A percentile compares a stretch with the other conserved stretches of the same genome.
Conservation (phyloP, 2,888 invertebrate genomes). For the Tenthredo distinguenda region DNA sequence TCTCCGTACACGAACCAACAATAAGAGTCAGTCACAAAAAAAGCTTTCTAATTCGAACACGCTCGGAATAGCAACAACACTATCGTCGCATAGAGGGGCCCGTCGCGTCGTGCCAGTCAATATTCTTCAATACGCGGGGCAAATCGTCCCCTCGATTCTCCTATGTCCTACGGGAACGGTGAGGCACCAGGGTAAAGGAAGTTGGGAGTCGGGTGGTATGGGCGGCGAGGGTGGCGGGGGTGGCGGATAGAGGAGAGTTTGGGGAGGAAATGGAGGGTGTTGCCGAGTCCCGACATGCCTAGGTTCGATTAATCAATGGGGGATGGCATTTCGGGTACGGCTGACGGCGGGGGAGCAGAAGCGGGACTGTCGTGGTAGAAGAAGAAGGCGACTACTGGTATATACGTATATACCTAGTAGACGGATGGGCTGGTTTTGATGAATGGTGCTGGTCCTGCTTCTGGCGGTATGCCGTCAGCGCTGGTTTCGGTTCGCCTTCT, state of each 20-base stretch:
- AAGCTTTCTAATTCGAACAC: conserved; percentile 46
- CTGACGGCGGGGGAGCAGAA: conserved; percentile 51
- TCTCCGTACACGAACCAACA: conserved; percentile 28
- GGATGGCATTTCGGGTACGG: conserved; percentile 66
- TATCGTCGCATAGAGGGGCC: conserved; percentile 8
- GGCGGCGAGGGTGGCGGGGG: not conserved
- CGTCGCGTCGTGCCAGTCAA: conserved; percentile 21
- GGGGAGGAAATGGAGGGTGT: conserved; percentile 74
- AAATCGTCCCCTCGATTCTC: conserved; percentile 47
- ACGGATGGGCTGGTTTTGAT: conserved; percentile 70
- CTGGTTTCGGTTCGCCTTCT: conserved; percentile 25
- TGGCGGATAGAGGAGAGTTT: conserved; percentile 55
- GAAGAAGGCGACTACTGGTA: conserved; percentile 51
- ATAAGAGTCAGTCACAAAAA: conserved; percentile 43
- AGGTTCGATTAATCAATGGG: conserved; percentile 76
- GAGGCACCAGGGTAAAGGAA: conserved; percentile 42
- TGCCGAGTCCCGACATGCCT: conserved; percentile 74
- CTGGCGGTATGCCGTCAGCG: conserved; percentile 41
- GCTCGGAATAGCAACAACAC: conserved; percentile 44
- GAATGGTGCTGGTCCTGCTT: conserved; percentile 61
- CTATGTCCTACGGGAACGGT: conserved; percentile 37
- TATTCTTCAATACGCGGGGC: conserved; percentile 45
- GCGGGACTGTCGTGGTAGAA: conserved; percentile 52
- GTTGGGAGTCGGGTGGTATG: conserved; percentile 42
- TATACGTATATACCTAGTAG: conserved; percentile 57